phyloP scores from a whole-genome alignment of 1,140 invertebrate genomes.

The Drosophila arizonae region DNA sequence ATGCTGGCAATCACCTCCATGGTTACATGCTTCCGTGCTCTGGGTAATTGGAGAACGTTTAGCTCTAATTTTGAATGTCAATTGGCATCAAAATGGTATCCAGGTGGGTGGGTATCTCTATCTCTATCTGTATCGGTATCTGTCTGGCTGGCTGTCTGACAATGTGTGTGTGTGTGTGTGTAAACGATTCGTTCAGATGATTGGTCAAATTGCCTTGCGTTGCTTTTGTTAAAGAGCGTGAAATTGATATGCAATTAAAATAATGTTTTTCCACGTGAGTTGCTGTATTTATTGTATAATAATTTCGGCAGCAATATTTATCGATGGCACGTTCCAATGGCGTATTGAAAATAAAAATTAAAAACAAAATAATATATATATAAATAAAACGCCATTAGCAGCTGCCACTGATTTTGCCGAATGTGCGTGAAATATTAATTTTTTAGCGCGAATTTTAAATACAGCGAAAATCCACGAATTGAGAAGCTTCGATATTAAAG shows the following conservation, averaged over 20 bases:
- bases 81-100: conserved; percentile 24
- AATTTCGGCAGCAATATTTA: conserved; percentile 11
- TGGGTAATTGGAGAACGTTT: conserved; percentile 45
- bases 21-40: conserved; percentile 48
- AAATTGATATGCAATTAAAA: conserved; percentile 79
- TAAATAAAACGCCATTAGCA: conserved; percentile 33
- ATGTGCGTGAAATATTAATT: conserved; percentile 71
- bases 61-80: conserved; percentile 51
- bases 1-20: conserved; percentile 14
- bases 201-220: conserved; percentile 66
- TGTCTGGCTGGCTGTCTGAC: background rate
- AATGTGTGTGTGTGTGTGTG: conserved; percentile 12
- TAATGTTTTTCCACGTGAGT: conserved; percentile 69
- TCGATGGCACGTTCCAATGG: conserved; percentile 21
- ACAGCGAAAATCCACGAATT: conserved; percentile 32
- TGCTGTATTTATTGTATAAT: conserved; percentile 23
- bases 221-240: conserved; percentile 62
- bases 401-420: conserved; percentile 46
- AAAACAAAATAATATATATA: conserved; percentile 37
- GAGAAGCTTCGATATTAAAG: conserved; percentile 53
- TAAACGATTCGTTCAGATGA: conserved; percentile 55
- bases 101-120: background rate
- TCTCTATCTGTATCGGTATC: background rate
- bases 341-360: conserved; percentile 3
- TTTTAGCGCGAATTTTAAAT: conserved; percentile 40